Base-by-base conservation (phyloP, 1,140 invertebrate species). In the Carposina sasakii region DNA sequence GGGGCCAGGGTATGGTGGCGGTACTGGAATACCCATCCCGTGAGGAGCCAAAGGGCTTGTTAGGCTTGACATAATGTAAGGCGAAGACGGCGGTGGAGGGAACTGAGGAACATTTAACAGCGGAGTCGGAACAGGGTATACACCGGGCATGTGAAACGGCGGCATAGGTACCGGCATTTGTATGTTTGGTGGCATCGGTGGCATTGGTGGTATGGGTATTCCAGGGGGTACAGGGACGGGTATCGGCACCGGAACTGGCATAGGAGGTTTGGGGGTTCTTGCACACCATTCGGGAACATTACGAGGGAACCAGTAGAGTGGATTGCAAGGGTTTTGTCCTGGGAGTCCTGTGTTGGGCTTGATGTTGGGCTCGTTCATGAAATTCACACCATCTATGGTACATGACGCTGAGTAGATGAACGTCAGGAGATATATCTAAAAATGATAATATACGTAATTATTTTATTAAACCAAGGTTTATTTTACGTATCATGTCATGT, bases 291-390 rank as follows among this genome's bases (percentile, higher is more conserved):
- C 68, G 24, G 76, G 76, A 39, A 79, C 65, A 10, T 52, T 15
- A 39, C 41, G 65, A 1, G 76, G 76, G 53, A 75, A 81, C 76
- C 76, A 81, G 24, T 74, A 82, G 0, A 76, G 47, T 1, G 68
- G 67, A 17, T 81, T 75, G 42, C 78, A 79, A 3, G 70, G 67
- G 42, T 79, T 53, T 19, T 63, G 60, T 9, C 44, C 36, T 12
- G n/a, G n/a, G n/a, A n/a, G 24, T 12, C 24, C 24, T 12, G 24
- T 28, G 12, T 12, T 12, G 24, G 6, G 12, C 24, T 5, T 28
- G 24, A 12, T 5, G 24, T 28, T 12, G 24, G 24, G 24, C 24
- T 28, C 24, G 24, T n/a, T n/a, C n/a, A n/a, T n/a, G n/a, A n/a
- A n/a, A n/a, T n/a, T n/a, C n/a, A n/a, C n/a, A n/a, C n/a, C n/a